These are phyloP conservation scores for Allygus modestus DNA, from an alignment of 2,888 invertebrate genomes.

Conservation along the genomic window DNA sequence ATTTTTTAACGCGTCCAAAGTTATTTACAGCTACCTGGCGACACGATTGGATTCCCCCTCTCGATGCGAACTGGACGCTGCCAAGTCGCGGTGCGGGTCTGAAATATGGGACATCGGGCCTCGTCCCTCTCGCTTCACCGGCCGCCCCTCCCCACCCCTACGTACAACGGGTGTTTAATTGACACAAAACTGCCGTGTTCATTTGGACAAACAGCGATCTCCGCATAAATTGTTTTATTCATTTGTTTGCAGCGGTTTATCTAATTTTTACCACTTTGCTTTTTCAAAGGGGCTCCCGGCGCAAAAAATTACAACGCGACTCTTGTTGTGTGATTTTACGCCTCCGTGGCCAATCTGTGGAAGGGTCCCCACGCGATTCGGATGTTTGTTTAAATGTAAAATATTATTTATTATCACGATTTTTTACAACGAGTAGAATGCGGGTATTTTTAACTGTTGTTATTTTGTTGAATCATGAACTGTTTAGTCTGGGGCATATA, in stretches of 20 bases:
- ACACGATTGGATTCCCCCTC: slow-evolving; percentile 18
- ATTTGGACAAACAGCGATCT: slow-evolving; percentile 40
- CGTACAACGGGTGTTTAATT: slow-evolving; percentile 17
- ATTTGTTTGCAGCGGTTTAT: slow-evolving; percentile 46
- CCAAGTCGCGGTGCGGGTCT: slow-evolving; percentile 7
- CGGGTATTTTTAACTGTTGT: too few relatives aligned
- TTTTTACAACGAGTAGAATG: too few relatives aligned
- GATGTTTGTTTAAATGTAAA: neutral
- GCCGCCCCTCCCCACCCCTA: slow-evolving; percentile 44
- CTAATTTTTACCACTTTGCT: slow-evolving; percentile 46
- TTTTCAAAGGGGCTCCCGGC: neutral
- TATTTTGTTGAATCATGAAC: too few relatives aligned
- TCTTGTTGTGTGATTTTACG: slow-evolving; percentile 17
- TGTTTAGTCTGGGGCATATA: too few relatives aligned
- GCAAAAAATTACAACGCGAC: neutral
- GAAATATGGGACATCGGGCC: slow-evolving; percentile 61
- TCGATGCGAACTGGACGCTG: slow-evolving; percentile 16
- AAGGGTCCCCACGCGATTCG: neutral
- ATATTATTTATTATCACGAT: neutral
- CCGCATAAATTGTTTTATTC: slow-evolving; percentile 51
- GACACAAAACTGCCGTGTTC: slow-evolving; percentile 45
- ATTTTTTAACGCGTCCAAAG: slow-evolving; percentile 41
- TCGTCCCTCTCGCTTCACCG: slow-evolving; percentile 52
- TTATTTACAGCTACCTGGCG: slow-evolving; percentile 43
- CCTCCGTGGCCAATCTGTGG: slow-evolving; percentile 4